These are phyloP conservation scores for Avahi laniger DNA, from an alignment of 2,797 vertebrate genomes.

Conservation along the genomic window DNA sequence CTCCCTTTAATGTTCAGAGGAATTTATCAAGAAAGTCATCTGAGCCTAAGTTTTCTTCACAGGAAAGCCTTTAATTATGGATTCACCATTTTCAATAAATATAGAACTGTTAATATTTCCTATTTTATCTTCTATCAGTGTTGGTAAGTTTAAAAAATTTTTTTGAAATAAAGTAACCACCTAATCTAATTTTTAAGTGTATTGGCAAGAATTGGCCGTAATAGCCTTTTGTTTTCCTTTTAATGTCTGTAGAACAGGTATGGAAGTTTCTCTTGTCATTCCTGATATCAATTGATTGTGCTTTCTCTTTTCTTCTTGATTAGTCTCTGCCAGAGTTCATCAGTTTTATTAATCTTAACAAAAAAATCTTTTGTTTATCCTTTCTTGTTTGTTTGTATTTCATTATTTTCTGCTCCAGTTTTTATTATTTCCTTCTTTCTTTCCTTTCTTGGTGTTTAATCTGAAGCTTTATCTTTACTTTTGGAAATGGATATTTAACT, in stretches of 20 bases:
- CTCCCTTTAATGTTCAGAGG: not conserved
- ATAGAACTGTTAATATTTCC: not conserved
- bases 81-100: slow-evolving; percentile 6
- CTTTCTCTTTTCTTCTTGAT: not conserved
- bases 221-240: not conserved
- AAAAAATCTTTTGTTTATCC: not conserved
- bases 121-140: not conserved
- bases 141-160: not conserved
- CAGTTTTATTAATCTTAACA: not conserved
- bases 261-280: not conserved
- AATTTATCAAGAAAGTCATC: not conserved
- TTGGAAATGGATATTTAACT: not conserved
- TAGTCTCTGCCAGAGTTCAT: not conserved
- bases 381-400: not conserved
- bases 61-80: not conserved
- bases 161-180: not conserved
- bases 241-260: not conserved
- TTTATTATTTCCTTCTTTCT: not conserved
- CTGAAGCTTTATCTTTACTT: not conserved
- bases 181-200: not conserved
- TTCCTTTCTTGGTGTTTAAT: not conserved
- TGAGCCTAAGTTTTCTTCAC: not conserved
- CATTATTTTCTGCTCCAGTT: not conserved
- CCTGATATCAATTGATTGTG: not conserved
- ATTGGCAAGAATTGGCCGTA: not conserved